phyloP scores from a whole-genome alignment of 2,797 vertebrate species.

The Myiotriccus ornatus region DNA sequence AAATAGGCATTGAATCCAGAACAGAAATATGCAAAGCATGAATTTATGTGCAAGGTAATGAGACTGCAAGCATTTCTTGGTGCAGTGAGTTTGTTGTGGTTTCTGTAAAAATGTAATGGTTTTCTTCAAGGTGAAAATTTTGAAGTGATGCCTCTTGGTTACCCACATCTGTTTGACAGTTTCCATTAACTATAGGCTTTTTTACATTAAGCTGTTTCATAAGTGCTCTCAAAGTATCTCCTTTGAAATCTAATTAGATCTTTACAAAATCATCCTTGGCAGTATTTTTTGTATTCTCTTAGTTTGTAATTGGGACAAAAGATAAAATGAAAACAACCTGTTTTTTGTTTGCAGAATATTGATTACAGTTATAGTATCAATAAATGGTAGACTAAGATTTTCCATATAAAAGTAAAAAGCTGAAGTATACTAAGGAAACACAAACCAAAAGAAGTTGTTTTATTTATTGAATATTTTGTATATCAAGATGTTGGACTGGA shows the following conservation, averaged over 20 bases:
- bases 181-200: not conserved
- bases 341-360: not conserved
- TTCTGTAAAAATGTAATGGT: not conserved
- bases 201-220: not conserved
- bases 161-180: not conserved
- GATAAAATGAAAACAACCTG: not conserved
- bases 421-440: not conserved
- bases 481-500: rapidly evolving
- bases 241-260: not conserved
- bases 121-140: not conserved
- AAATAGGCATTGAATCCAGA: not conserved
- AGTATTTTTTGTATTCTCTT: not conserved
- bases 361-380: not conserved
- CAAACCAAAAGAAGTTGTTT: not conserved
- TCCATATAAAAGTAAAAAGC: not conserved
- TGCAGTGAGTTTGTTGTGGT: not conserved
- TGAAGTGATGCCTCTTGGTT: not conserved
- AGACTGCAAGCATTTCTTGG: not conserved
- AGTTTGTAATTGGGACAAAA: not conserved
- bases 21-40: not conserved
- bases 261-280: not conserved
- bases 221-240: not conserved
- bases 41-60: not conserved
- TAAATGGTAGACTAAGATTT: not conserved
- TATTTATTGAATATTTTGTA: not conserved